Evolutionary conservation across 2,888 invertebrate genomes (phyloP), one percentile per base, ranked within the genome.

Genomic region (Entomobrya multifasciata): DNA sequence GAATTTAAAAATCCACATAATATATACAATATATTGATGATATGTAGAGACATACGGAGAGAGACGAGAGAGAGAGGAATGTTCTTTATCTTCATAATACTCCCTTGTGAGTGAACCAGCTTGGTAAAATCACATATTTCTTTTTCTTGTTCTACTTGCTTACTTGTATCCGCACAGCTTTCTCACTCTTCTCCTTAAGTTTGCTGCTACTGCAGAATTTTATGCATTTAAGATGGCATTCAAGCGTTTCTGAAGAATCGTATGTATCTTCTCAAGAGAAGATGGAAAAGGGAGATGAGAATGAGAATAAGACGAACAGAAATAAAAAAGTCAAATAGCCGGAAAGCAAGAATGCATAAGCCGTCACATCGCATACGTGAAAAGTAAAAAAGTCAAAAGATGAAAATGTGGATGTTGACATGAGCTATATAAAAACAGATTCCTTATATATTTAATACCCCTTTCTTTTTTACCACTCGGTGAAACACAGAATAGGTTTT

Each of bases 301-400:
- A 78, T 65, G 41, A 49, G 13, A 49, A 30, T 30, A 67, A 36
- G 67, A 79, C 41, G 44, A 80, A 55, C 22, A 70, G 55, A 22
- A 80, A 70, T 70, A 70, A 80, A 80, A 60, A 55, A 80, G 80
- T 30, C 67, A 81, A 83, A 76, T 52, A 83, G 74, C 83, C 76
- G 83, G 74, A 76, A 83, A 76, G 76, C 36, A 74, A 30, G 67
- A 83, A 76, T 62, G 74, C 70, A 62, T 74, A 82, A 83, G 65
- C 65, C 83, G 76, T 83, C 83, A 76, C 67, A 83, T 27, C 67
- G n/a, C 36, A 70, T 30, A 52, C 17, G 27, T 62, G 62, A 82
- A 27, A 6, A 60, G 72, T 47, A 74, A 72, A 82, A 82, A 27
- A 55, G 72, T 52, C 13, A 74, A 74, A 74, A 27, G 70, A 70